These are phyloP conservation scores for Bovichtus variegatus DNA, from an alignment of 2,797 vertebrate species.

Conservation along the genomic window DNA sequence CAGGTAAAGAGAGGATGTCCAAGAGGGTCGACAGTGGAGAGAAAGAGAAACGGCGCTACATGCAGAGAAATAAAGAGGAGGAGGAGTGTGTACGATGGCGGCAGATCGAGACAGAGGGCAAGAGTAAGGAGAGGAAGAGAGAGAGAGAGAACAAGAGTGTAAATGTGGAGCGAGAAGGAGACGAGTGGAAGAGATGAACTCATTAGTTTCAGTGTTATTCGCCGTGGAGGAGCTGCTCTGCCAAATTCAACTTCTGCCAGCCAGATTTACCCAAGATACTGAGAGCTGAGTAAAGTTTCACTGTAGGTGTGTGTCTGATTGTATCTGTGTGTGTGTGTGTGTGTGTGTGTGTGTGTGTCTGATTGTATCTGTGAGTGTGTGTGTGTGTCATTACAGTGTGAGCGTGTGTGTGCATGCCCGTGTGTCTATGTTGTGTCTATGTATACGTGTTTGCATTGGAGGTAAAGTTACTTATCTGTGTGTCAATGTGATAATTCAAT, in stretches of 20 bases:
- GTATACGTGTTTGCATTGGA: no score
- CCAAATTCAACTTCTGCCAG: conserved; percentile 58
- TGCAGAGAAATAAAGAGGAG: conserved; percentile 24
- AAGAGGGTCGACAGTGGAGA: conserved; percentile 29
- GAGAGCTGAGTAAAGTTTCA: conserved; percentile 40
- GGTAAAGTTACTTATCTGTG: conserved; percentile 43
- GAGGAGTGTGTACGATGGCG: conserved; percentile 9
- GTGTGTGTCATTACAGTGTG: no score
- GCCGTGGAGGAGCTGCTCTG: conserved; percentile 41
- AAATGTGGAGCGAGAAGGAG: conserved; percentile 40
- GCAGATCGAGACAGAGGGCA: conserved; percentile 40
- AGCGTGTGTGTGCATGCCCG: not conserved
- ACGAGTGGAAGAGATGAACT: conserved; percentile 56
- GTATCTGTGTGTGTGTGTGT: conserved; percentile 10
- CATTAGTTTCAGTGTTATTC: conserved; percentile 67
- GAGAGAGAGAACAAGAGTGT: conserved; percentile 34
- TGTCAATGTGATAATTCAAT: conserved; percentile 67
- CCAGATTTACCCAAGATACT: conserved; percentile 54
- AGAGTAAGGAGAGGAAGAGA: conserved; percentile 13
- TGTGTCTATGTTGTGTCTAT: not conserved
- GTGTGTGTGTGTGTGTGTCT: not conserved
- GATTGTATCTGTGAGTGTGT: conserved; percentile 14
- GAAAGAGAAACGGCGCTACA: conserved; percentile 8
- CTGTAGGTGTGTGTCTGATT: conserved; percentile 29
- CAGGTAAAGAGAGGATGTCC: conserved; percentile 73